Conservation (phyloP, 2,888 invertebrate genomes). For the Strigamia transsilvanica region DNA sequence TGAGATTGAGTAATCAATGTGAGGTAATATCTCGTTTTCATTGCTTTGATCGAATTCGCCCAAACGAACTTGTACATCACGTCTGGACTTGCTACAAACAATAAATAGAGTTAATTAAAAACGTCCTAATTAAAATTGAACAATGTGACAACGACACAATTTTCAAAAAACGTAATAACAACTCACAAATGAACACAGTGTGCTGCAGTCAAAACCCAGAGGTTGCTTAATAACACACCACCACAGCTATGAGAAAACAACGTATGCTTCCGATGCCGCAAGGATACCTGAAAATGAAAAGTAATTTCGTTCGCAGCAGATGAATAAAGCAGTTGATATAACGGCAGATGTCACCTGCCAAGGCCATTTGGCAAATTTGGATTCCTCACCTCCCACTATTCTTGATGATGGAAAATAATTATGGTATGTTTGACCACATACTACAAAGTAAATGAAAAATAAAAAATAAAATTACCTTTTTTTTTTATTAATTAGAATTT, state of each 20-base stretch:
- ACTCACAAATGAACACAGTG: conserved; percentile 57
- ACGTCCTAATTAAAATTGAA: neutral
- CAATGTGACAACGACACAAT: too few relatives aligned
- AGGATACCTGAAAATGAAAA: conserved; percentile 21
- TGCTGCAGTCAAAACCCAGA: conserved; percentile 57
- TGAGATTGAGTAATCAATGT: conserved; percentile 51
- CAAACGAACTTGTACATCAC: conserved; percentile 50
- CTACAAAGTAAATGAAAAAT: neutral
- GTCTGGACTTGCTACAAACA: conserved; percentile 22
- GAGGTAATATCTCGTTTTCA: conserved; percentile 46
- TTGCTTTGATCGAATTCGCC: conserved; percentile 52
- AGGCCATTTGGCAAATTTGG: conserved; percentile 25
- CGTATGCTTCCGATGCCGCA: neutral
- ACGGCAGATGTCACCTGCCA: conserved; percentile 16
- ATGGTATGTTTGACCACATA: neutral
- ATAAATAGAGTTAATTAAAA: neutral
- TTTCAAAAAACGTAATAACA: neutral
- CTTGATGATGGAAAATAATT: neutral
- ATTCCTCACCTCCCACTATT: conserved; percentile 5
- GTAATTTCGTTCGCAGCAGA: neutral
- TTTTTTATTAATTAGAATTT: neutral
- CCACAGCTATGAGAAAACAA: conserved; percentile 56
- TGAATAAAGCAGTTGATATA: neutral
- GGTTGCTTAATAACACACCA: conserved; percentile 54
- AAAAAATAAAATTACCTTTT: neutral